Percentiles rank a stretch among this genome's conserved stretches.
These are phyloP conservation scores for Bembecia ichneumoniformis DNA, from an alignment of 2,888 invertebrate genomes.

Conservation along the genomic window DNA sequence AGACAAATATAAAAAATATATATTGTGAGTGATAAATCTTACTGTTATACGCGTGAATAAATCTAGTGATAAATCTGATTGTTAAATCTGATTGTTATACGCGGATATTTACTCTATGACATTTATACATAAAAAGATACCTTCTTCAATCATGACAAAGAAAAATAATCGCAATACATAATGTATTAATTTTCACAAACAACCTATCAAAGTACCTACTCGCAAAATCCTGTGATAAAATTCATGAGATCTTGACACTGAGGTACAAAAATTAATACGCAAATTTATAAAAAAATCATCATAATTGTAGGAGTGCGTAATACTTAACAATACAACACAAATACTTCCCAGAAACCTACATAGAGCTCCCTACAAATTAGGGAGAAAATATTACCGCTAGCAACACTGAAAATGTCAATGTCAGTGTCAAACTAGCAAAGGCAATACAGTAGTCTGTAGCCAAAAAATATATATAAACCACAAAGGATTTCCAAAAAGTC, in stretches of 20 bases:
- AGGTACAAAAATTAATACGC: neutral
- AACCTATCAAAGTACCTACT: too few species aligned
- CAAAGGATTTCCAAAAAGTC: constrained; percentile 1
- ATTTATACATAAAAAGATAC: too few species aligned
- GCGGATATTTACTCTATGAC: too few species aligned
- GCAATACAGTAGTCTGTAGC: constrained; percentile 16
- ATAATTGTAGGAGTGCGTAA: neutral
- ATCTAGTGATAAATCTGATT: too few species aligned
- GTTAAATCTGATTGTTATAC: too few species aligned
- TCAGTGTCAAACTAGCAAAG: constrained; percentile 10
- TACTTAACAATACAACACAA: neutral
- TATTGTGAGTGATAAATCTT: too few species aligned
- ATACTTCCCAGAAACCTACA: neutral
- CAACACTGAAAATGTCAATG: constrained; percentile 19
- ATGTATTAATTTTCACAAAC: too few species aligned
- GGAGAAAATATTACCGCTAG: constrained; percentile 1
- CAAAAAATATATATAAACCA: constrained; percentile 16
- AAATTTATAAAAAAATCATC: neutral
- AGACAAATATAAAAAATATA: too few species aligned
- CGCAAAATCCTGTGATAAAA: neutral
- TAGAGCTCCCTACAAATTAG: neutral
- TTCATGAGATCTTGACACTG: neutral
- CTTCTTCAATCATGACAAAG: too few species aligned
- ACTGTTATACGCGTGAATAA: too few species aligned
- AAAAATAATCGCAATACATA: too few species aligned